Evolutionary conservation across 2,113 vertebrate genomes (phyloP), one percentile per base, ranked within the genome.

Genomic region (Phylloscopus whistleri): DNA sequence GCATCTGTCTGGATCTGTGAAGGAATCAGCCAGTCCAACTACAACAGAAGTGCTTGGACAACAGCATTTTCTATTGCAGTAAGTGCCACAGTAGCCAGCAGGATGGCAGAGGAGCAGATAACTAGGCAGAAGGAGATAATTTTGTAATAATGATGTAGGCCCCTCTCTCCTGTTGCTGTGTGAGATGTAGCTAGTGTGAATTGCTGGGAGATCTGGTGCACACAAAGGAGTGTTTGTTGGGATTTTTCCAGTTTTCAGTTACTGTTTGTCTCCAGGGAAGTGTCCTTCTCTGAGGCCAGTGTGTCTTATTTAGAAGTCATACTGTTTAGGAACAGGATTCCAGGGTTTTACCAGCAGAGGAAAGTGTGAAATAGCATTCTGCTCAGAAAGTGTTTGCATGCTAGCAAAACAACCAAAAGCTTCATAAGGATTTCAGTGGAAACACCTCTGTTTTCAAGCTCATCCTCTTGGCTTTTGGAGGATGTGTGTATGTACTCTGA

Each of bases 401-500:
- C 41, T 46, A 51, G 49, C 26, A 46, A 35, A 80, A n/a, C 17
- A n/a, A 7, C 33, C 7, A 37, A 63, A 55, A 64, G 5, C 35
- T 74, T 67, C 10, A 0, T n/a, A 24, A 41, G 23, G 49, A 46
- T 85, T 76, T 28, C 26, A 10, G 46, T 83, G 55, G 37, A 39
- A 58, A 33, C 28, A 23, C 21, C 12, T 37, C 23, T 33, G 16
- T 4, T 84, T 60, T 33, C 35, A 81, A 74, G 69, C 21, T 94
- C 11, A 43, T 41, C 8, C 2, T 49, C 26, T 67, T 69, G 22
- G 15, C 21, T 89, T 74, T 60, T 55, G 35, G 44, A 82, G 14
- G 66, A 30, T 49, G 15, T 33, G 6, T 53, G 6, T 20, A 0
- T 9, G 8, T 28, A 22, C 1, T 0, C 24, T 27, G 49, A 6